Evolutionary conservation across 2,113 vertebrate genomes (phyloP), one percentile per base, ranked within the genome.

Genomic region (Chloropsis hardwickii): DNA sequence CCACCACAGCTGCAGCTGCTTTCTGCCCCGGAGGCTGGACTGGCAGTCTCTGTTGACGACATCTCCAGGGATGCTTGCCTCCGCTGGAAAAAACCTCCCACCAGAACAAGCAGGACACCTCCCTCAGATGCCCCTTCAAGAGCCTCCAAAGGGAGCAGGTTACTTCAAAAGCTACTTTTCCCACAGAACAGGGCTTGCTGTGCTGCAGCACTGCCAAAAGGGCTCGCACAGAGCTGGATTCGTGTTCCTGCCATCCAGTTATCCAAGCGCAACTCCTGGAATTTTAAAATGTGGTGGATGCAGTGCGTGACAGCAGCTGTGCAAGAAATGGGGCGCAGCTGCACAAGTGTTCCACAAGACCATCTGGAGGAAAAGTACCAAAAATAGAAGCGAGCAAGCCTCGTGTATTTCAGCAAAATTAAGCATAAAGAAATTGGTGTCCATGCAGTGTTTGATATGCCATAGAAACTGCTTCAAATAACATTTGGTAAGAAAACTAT

Each of bases 401-500:
- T 92, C 1, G 2, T 96, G 94, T 79, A 82, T 51, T 92, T 81
- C 95, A 91, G 88, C 74, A 95, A 97, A 97, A 97, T 76, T 77
- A 97, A 91, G 93, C 91, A 45, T 87, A 95, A 95, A 89, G 83
- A 93, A 97, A 94, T 35, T 44, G 40, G 94, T 87, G 88, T 93
- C 83, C 98, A 97, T 98, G 98, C 97, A 95, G 70, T 72, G 91
- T 89, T 79, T 91, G 91, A 97, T 96, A 97, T 69, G 90, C 92
- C 78, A 94, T 97, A 98, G 91, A 98, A 98, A 86, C 86, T 70
- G 58, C 51, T 95, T 70, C 95, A 97, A 97, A 93, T 94, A 94
- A 91, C 91, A 57, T 69, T 82, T 81, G 88, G 88, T 97, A 97
- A 97, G 96, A 97, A 98, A 98, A 96, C 81, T 96, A 97, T 81